Evolutionary conservation across 2,888 invertebrate genomes (phyloP), one percentile per base, ranked within the genome.

Genomic region (Tipula helvola): DNA sequence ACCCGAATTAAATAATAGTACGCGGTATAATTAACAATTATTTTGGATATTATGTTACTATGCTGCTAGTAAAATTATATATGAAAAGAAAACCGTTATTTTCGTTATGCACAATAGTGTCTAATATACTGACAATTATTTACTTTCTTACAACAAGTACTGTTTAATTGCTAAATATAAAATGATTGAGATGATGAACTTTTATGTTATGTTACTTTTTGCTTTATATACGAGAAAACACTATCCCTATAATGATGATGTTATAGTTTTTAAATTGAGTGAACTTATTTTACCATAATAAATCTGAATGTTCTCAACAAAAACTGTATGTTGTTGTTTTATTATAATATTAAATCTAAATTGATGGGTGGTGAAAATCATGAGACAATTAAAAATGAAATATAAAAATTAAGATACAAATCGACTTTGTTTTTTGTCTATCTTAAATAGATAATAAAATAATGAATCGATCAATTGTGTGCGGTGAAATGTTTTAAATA

Each of bases 331-430:
- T 84, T 84, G 41, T 39, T 84, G 36, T 13, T 36, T 36, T 36
- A 3, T 8, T 84, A 84, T 84, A 84, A 39, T 39, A 39, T 84
- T 84, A 36, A 39, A 16, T 39, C 41, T 39, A 84, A 84, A 84
- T 84, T 84, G 84, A 84, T 84, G 84, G 84, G 84, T 84, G 39
- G 84, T 84, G 84, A 84, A 84, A 84, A 84, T 36, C 84, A 84
- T 84, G 84, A 84, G 84, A 84, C 84, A 84, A 84, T 84, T 84
- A 84, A 84, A 84, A 71, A 71, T 71, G 10, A 71, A 71, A 71
- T 71, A 71, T 10, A 71, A 71, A 71, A 71, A 71, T 71, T 71
- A 71, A 71, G 71, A 71, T 28, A 71, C 71, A 71, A 71, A 71
- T 71, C 10, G 71, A 28, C 28, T 71, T 71, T 71, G 28, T 71